These are phyloP conservation scores for Chaenodraco wilsoni DNA, from an alignment of 2,797 vertebrate species.

Conservation along the genomic window DNA sequence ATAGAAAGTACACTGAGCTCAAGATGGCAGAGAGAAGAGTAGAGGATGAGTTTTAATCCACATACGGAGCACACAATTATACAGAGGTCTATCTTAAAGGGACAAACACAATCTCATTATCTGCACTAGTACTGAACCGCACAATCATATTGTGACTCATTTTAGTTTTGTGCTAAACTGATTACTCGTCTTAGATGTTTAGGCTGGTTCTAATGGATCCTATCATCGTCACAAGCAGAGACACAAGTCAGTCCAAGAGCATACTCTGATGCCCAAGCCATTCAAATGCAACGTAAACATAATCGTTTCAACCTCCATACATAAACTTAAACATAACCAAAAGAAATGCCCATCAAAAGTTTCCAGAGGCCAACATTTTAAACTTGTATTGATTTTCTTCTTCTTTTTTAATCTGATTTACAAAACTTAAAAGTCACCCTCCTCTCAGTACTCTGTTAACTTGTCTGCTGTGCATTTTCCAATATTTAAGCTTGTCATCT, in stretches of 20 bases:
- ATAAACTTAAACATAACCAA: neutral
- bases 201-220: neutral
- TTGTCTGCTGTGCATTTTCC: slow-evolving; percentile 28
- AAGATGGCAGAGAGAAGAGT: neutral
- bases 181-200: neutral
- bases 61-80: neutral
- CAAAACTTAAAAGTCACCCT: neutral
- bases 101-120: neutral
- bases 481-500: slow-evolving; percentile 51
- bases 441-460: slow-evolving; percentile 14
- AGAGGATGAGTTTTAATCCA: neutral
- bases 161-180: neutral
- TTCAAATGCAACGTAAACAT: neutral
- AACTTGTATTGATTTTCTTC: neutral
- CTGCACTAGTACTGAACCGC: neutral
- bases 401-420: neutral
- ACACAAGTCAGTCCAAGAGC: neutral
- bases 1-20: neutral
- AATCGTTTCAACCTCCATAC: neutral
- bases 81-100: neutral
- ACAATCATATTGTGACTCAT: neutral
- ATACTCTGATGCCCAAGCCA: neutral
- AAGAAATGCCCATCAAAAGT: neutral
- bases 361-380: neutral
- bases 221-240: neutral